Conservation (phyloP, 2,797 vertebrate species). For the Lagorchestes hirsutus region DNA sequence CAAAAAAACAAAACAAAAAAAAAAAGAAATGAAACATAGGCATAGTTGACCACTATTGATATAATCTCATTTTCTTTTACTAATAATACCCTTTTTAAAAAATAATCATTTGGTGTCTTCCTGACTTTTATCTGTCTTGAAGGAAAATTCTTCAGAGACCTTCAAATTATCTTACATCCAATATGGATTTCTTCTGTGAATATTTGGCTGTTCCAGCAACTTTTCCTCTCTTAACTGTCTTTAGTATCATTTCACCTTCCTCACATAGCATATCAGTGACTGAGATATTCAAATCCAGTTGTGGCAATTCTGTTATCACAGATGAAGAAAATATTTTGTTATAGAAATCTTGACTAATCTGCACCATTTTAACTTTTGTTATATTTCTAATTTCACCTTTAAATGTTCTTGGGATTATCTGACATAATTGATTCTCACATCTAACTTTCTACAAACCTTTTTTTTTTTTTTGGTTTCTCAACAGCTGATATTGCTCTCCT, state of each 20-base stretch:
- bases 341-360: not conserved
- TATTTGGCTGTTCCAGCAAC: not conserved
- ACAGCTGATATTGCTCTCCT: not conserved
- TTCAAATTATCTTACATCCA: no score
- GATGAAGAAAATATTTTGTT: not conserved
- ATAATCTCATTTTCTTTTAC: no score
- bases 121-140: no score
- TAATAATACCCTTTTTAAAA: no score
- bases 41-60: no score
- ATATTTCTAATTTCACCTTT: not conserved
- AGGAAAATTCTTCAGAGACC: no score
- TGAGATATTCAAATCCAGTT: not conserved
- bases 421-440: not conserved
- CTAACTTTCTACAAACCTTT: not conserved
- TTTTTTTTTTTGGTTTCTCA: not conserved
- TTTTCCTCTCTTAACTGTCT: not conserved
- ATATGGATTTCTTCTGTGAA: not conserved
- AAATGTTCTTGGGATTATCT: not conserved
- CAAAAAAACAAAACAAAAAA: no score
- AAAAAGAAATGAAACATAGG: no score
- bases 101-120: no score
- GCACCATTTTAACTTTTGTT: not conserved
- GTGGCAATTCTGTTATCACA: not conserved
- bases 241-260: not conserved
- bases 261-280: no score